phyloP scores from a whole-genome alignment of 2,888 invertebrate genomes.

The Eumerus sabulonum region DNA sequence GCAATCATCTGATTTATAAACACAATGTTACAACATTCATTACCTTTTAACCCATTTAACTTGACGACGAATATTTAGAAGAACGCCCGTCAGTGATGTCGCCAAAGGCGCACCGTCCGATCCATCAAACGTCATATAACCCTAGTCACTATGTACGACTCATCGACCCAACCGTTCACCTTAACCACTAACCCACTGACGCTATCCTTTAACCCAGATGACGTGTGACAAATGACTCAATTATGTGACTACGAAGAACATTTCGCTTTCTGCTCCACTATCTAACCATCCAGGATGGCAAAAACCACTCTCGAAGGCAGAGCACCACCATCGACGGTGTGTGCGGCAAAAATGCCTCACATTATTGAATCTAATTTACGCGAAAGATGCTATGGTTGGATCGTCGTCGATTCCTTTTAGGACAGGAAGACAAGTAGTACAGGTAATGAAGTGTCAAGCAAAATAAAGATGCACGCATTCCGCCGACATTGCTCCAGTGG shows the following conservation, averaged over 20 bases:
- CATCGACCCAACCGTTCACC: too few relatives aligned
- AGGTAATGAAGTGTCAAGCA: conserved; percentile 67
- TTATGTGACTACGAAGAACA: conserved; percentile 36
- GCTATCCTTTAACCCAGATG: conserved; percentile 28
- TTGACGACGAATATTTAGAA: conserved; percentile 10
- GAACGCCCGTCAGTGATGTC: conserved; percentile 18
- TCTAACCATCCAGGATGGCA: too few relatives aligned
- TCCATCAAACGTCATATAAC: conserved; percentile 25
- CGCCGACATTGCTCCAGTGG: conserved; percentile 52
- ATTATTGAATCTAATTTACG: conserved; percentile 67
- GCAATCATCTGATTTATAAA: too few relatives aligned
- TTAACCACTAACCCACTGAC: conserved; percentile 5
- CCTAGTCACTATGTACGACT: conserved; percentile 11
- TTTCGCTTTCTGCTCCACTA: too few relatives aligned
- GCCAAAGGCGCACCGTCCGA: conserved; percentile 1
- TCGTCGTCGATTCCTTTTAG: background rate
- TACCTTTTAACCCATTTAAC: conserved; percentile 48
- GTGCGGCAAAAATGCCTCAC: conserved; percentile 52
- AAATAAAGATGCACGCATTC: conserved; percentile 67
- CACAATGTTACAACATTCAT: background rate
- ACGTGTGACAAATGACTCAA: conserved; percentile 63
- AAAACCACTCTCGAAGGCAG: too few relatives aligned
- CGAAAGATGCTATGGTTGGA: conserved; percentile 36
- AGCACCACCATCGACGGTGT: background rate
- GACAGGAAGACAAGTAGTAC: conserved; percentile 55